A percentile compares a stretch with the other conserved stretches of the same genome.
Conservation (phyloP, 2,888 invertebrate genomes). For the Cryptocephalus moraei region DNA sequence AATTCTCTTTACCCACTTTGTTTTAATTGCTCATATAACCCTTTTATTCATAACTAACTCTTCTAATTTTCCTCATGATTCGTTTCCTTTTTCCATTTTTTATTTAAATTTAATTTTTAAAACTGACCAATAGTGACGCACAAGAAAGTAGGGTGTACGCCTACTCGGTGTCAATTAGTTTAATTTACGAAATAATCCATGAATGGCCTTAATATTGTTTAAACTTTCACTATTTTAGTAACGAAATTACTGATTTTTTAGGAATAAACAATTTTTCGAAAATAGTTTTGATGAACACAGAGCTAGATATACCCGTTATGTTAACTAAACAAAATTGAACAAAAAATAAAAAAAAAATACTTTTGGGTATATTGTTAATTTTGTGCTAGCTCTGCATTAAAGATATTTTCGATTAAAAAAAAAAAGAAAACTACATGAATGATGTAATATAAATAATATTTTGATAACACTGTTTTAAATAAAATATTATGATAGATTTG, state of each 20-base stretch:
- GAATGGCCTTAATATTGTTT: background rate
- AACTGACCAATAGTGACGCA: too few relatives aligned
- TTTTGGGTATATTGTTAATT: constrained; percentile 1
- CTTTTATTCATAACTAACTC: too few relatives aligned
- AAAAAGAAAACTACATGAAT: background rate
- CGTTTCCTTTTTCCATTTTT: too few relatives aligned
- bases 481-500: constrained; percentile 4
- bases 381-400: constrained; percentile 23
- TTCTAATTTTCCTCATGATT: too few relatives aligned
- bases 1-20: too few relatives aligned
- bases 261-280: constrained; percentile 3
- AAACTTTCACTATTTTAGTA: background rate
- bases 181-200: background rate
- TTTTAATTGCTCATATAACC: too few relatives aligned
- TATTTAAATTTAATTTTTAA: too few relatives aligned
- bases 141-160: too few relatives aligned
- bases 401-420: constrained; percentile 9
- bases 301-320: constrained; percentile 15
- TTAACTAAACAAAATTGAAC: too few relatives aligned
- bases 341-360: background rate
- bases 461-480: constrained; percentile 15
- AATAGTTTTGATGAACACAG: constrained; percentile 16
- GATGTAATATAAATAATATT: constrained; percentile 5
- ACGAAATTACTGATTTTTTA: background rate
- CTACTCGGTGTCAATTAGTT: too few relatives aligned